Conservation (phyloP, 2,797 vertebrate species). For the Periparus ater region DNA sequence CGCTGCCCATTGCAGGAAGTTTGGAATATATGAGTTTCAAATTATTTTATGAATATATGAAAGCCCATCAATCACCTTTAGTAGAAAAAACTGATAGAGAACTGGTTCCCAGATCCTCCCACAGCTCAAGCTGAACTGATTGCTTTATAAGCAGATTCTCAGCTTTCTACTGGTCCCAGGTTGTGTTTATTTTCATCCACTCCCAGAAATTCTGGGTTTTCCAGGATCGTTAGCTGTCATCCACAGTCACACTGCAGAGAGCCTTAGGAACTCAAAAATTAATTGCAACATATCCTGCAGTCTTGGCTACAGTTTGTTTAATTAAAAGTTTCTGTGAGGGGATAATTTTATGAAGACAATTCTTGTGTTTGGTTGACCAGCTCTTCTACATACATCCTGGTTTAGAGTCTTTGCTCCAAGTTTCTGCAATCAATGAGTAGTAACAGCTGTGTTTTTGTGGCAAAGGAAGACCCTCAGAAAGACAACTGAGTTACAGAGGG, state of each 20-base stretch:
- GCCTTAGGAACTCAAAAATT: background rate
- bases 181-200: background rate
- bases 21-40: background rate
- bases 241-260: background rate
- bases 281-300: background rate
- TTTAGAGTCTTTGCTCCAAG: background rate
- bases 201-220: background rate
- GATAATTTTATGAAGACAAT: background rate
- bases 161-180: background rate
- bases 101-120: background rate
- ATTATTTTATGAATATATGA: background rate
- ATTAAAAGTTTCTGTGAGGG: background rate
- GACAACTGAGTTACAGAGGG: background rate
- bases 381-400: constrained; percentile 6
- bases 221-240: background rate
- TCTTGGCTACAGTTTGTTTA: background rate
- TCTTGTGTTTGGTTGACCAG: background rate
- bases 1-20: background rate
- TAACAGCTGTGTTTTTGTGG: background rate
- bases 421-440: constrained; percentile 13
- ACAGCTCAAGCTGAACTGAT: background rate
- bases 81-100: background rate
- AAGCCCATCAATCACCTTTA: background rate
- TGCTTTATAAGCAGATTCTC: background rate
- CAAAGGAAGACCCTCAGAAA: background rate